A percentile compares a stretch with the other conserved stretches of the same genome.
Conservation (phyloP, 2,797 vertebrate genomes). For the Rhincodon typus region DNA sequence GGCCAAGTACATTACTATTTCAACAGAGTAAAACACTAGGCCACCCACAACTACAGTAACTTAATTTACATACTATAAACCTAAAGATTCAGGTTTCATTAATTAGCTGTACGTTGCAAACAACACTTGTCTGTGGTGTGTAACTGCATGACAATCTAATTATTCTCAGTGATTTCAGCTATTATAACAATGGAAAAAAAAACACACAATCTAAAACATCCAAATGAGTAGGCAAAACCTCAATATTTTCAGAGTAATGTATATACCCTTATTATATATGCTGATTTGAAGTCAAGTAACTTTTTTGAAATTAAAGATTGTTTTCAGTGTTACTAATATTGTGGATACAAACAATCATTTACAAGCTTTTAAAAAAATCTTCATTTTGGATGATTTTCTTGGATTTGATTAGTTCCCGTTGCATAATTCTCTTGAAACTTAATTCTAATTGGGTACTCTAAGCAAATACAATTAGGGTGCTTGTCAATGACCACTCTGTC, state of each 20-base stretch:
- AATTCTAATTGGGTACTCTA: conserved; percentile 19
- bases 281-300: neutral
- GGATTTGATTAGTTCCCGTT: neutral
- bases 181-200: neutral
- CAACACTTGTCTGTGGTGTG: neutral
- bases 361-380: neutral
- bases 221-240: neutral
- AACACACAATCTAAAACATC: neutral
- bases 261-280: neutral
- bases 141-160: conserved; percentile 12
- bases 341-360: neutral
- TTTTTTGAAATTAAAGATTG: neutral
- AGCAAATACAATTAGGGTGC: conserved; percentile 18
- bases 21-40: neutral
- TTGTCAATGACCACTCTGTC: conserved; percentile 35
- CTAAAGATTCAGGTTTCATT: neutral
- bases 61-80: neutral
- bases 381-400: neutral
- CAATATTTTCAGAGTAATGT: neutral
- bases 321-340: neutral
- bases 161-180: conserved; percentile 1
- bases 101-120: neutral
- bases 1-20: neutral
- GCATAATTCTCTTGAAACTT: neutral
- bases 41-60: neutral